Base-by-base conservation (phyloP, 2,888 invertebrate genomes). In the Pherbina coryleti region DNA sequence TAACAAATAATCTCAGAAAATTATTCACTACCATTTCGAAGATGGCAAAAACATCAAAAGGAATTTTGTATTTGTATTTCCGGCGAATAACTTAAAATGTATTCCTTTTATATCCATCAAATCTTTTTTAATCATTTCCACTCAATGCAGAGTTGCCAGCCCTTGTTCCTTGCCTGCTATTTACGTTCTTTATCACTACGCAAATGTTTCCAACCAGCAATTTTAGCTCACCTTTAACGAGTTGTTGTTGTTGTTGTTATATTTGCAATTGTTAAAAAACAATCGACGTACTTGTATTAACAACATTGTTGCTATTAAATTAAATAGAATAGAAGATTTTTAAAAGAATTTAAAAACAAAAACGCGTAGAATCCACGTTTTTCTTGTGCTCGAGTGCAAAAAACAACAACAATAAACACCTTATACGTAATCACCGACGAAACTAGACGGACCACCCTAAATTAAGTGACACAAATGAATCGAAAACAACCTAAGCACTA, bases 221-320 rank as follows among this genome's bases (percentile, higher is more conserved):
- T 31, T 31, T 31, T 17, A 9, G 44, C 81, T 84, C 76, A 87
- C 87, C 86, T 86, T 87, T 37, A 84, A 79, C 19, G 83, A 64
- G 25, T 79, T 79, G 11, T 76, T 82, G 55, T 82, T 82, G 53
- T 82, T 82, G 74, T 78, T 82, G 74, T 79, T 79, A 69, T 67
- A 79, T 19, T 84, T 8, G 5, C 76, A 77, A 37, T 81, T 81
- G 17, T 78, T 79, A 4, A 79, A 51, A 51, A 84, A 78, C 31
- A 84, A 78, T 62, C 84, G 83, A 75, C 81, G 81, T 62, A 85
- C 62, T 71, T 79, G 78, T 76, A 75, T 75, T 31, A 78, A 72
- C 53, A 82, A 82, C 82, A 83, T 82, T 77, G 72, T 79, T 57
- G n/a, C 17, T 25, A 25, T 34, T 60, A 7, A 67, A 14, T 44